A percentile compares a stretch with the other conserved stretches of the same genome.
phyloP scores from a whole-genome alignment of 2,888 invertebrate genomes.

The Xestia c-nigrum region DNA sequence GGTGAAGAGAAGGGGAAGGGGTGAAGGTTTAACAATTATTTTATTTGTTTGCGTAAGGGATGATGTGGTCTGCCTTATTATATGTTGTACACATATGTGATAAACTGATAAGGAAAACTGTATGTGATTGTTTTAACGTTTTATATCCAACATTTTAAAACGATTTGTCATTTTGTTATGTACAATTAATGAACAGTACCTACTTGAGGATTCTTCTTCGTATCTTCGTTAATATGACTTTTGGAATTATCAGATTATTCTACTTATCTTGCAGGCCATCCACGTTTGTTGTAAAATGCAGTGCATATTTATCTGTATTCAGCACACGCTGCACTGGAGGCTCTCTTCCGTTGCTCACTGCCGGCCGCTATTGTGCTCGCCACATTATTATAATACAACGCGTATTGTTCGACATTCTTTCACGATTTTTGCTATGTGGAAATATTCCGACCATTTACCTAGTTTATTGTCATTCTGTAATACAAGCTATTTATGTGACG shows the following conservation, averaged over 20 bases:
- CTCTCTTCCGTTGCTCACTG: conserved; percentile 47
- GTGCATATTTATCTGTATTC: background rate
- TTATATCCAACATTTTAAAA: background rate
- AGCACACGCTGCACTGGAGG: conserved; percentile 4
- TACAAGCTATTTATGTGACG: background rate
- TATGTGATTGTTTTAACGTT: too few relatives aligned
- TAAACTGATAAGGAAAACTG: too few relatives aligned
- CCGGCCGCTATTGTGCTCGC: conserved; percentile 39
- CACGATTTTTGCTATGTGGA: conserved; percentile 57
- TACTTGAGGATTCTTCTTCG: too few relatives aligned
- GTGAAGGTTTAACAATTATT: background rate
- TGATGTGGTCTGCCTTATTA: background rate
- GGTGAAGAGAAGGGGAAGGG: background rate
- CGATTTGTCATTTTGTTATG: too few relatives aligned
- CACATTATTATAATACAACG: conserved; percentile 51
- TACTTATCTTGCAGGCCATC: background rate
- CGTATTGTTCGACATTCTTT: conserved; percentile 61
- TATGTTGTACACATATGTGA: too few relatives aligned
- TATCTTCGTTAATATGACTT: background rate
- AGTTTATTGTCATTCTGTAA: background rate
- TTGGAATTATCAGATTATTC: background rate
- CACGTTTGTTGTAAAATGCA: background rate
- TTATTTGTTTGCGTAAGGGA: background rate
- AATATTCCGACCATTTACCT: conserved; percentile 47
- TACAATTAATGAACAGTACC: too few relatives aligned